Base-by-base conservation (phyloP, 1,140 invertebrate species). In the Onthophagus taurus region DNA sequence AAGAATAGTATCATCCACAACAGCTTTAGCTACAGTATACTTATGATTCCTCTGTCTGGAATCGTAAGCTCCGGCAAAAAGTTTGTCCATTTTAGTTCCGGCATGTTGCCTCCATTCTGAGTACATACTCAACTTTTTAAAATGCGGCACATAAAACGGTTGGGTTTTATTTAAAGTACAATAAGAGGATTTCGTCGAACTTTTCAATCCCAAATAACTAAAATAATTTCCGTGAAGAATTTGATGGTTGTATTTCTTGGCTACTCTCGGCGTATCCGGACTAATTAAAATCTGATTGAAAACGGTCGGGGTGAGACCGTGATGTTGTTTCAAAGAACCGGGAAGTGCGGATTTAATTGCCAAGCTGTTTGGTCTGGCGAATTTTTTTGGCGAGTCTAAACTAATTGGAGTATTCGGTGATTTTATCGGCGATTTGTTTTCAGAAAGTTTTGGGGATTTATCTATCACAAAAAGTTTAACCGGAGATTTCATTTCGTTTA, bases 101-200 rank as follows among this genome's bases (percentile, higher is more conserved):
- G 60, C 55, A 12, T 21, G 35, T 35, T 60, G 59, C 44, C 54
- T 67, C 94, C 94, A 98, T 61, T 97, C 94, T 7, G 90, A 95
- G 59, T 98, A 98, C 93, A 98, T 98, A 11, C 92, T 96, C 26
- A 97, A 68, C 54, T 85, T 89, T 49, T 88, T 82, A 63, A 92
- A 85, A 59, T 90, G 84, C 1, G 78, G 80, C 26, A 96, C 89
- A 62, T 95, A 97, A 69, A 92, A 95, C 0, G 94, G 93, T 63
- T 97, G 93, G 1, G 90, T 85, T 50, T 88, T 78, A 61, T 92
- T 93, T 13, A 91, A 69, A 1, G 90, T 94, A 54, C 92, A 96
- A 63, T 91, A 98, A 51, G 89, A 92, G 12, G 86, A 77, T 57
- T 85, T 78, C 0, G 89, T 93, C 4, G 88, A 90, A 58, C 85